Evolutionary conservation across 2,888 invertebrate species (phyloP).

Genomic region (Belgica antarctica): DNA sequence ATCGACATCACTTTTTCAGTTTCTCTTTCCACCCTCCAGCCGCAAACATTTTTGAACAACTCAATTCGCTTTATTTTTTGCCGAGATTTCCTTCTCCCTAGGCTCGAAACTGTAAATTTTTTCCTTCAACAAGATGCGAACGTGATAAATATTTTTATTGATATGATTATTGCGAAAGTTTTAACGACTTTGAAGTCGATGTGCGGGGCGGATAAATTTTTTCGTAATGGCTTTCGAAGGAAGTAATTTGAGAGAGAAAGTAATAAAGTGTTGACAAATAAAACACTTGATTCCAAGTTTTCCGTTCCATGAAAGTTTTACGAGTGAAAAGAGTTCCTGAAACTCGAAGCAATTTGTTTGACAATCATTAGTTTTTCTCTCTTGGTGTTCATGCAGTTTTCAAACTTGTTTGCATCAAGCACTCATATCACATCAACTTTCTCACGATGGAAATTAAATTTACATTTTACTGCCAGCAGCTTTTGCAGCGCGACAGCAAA

Average conservation of each 20-base stretch:
- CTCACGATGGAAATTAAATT: constrained; percentile 37
- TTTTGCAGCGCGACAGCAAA: constrained; percentile 5
- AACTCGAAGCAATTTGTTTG: not conserved
- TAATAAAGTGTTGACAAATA: constrained; percentile 5
- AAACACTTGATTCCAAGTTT: not conserved
- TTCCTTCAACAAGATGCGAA: not conserved
- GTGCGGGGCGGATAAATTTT: not conserved
- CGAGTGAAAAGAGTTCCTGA: too few species aligned
- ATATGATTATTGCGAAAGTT: constrained; percentile 42
- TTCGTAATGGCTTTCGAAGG: not conserved
- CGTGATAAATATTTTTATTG: constrained; percentile 42
- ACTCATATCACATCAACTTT: not conserved
- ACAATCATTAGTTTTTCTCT: not conserved
- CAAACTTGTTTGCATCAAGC: constrained; percentile 33
- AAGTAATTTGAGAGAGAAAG: not conserved
- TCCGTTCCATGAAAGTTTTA: too few species aligned
- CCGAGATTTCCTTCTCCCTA: constrained; percentile 3
- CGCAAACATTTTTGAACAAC: not conserved
- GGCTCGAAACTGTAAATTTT: constrained; percentile 17
- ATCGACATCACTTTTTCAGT: too few species aligned
- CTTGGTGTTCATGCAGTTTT: not conserved
- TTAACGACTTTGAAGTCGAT: constrained; percentile 13
- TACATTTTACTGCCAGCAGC: constrained; percentile 42
- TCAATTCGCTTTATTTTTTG: not conserved
- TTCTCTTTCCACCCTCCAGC: not conserved